Base-by-base conservation (phyloP, 2,113 vertebrate genomes). In the Seriola aureovittata region DNA sequence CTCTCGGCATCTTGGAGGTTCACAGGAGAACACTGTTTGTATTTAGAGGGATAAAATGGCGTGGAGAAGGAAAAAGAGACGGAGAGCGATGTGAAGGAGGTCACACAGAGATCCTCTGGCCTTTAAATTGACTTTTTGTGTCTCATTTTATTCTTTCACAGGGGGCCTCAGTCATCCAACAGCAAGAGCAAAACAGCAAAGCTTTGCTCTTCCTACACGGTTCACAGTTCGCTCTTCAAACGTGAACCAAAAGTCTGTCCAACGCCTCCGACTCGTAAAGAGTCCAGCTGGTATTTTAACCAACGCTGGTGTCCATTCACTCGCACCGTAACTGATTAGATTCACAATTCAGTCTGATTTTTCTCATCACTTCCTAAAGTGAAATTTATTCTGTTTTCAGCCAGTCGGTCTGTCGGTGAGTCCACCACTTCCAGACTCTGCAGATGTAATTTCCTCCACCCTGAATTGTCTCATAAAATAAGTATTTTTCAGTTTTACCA, bases 41-140 rank as follows among this genome's bases (percentile, higher is more conserved):
- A 19, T 75, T 80, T 1, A n/a, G 19, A 44, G 12, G 8, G 57
- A 70, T 66, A 12, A 60, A 42, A 85, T 64, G 65, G 29, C 5
- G 40, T 17, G 44, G 11, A 0, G 11, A 68, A 19, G 42, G 52
- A 23, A 34, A 38, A 64, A 36, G 25, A 17, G 50, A 32, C 2
- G 25, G 5, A 36, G 23, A 8, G 29, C 40, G 21, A 72, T 66
- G 66, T 50, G 40, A 64, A 50, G 60, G 48, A 23, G 13, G 38
- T 52, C 62, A 58, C 8, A 71, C n/a, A 19, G 72, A 76, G 4
- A 62, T 36, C 29, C 19, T 52, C 17, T 60, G 65, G 65, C 74
- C 68, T 87, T 81, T 75, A 68, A 74, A 60, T 65, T 8, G 70
- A 62, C 67, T 66, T 76, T 81, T 84, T 48, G 60, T 38, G 32